These are phyloP conservation scores for Neoscelio sp. DNA, from an alignment of 2,888 invertebrate genomes.

Conservation along the genomic window DNA sequence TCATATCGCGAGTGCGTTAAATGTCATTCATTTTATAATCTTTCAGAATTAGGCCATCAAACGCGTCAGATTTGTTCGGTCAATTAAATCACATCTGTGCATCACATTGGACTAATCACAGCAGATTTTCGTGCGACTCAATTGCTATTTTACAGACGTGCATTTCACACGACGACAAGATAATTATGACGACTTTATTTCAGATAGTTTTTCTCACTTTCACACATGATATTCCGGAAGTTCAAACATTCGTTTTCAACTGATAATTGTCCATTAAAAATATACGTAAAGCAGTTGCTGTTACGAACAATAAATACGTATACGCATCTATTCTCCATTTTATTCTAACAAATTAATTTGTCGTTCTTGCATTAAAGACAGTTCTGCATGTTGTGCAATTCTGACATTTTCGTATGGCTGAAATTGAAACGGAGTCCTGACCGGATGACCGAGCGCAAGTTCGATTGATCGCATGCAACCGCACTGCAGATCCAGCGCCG, in stretches of 20 bases:
- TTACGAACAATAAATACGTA: no score
- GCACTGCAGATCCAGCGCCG: constrained; percentile 19
- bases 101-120: constrained; percentile 21
- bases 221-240: no score
- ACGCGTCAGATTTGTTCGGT: constrained; percentile 18
- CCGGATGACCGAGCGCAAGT: constrained; percentile 10
- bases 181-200: no score
- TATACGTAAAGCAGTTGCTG: no score
- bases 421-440: constrained; percentile 35
- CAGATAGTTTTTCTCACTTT: no score
- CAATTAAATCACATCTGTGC: constrained; percentile 30
- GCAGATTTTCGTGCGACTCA: constrained; percentile 8
- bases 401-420: constrained; percentile 31
- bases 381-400: constrained; percentile 20
- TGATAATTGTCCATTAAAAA: no score
- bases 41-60: constrained; percentile 33
- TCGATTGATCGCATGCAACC: constrained; percentile 37
- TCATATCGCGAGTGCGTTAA: not conserved
- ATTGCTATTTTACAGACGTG: constrained; percentile 12
- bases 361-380: no score
- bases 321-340: constrained; percentile 4
- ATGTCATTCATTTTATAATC: constrained; percentile 24
- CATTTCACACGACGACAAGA: constrained; percentile 3
- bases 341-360: no score
- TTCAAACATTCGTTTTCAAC: no score